Evolutionary conservation across 2,113 vertebrate species (phyloP).

Genomic region (Nibea coibor): DNA sequence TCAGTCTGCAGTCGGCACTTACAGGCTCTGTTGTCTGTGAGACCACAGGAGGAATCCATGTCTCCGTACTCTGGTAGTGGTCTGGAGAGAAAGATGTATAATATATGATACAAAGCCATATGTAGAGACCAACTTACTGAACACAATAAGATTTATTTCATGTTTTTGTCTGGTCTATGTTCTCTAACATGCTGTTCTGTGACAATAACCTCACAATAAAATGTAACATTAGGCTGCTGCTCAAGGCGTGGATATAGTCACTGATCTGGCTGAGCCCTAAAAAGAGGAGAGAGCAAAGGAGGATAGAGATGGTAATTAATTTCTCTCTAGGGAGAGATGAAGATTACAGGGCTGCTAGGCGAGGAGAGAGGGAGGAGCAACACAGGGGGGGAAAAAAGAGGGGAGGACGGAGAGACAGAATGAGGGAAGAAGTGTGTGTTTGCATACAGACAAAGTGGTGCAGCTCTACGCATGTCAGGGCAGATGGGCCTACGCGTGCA

Average conservation of each 20-base stretch:
- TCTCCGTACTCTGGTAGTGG: constrained; percentile 91
- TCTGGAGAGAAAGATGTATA: constrained; percentile 72
- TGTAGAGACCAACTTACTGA: neutral
- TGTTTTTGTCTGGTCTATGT: neutral
- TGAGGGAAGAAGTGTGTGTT: neutral
- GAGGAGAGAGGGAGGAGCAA: constrained; percentile 16
- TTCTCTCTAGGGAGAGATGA: constrained; percentile 38
- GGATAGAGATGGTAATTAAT: constrained; percentile 64
- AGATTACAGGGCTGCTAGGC: constrained; percentile 46
- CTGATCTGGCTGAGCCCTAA: constrained; percentile 33
- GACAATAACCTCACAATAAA: neutral
- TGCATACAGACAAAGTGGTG: constrained; percentile 20
- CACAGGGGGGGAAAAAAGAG: neutral
- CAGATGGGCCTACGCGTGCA: too few species aligned
- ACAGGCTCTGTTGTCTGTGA: constrained; percentile 88
- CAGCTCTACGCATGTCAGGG: constrained; percentile 1
- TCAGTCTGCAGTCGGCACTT: constrained; percentile 72
- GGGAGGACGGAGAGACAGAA: constrained; percentile 4
- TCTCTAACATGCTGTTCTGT: neutral
- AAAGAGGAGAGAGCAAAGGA: constrained; percentile 34
- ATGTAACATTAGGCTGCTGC: neutral
- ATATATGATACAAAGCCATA: neutral
- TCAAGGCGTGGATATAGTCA: constrained; percentile 15
- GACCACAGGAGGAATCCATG: constrained; percentile 89
- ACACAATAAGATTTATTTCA: neutral